Base-by-base conservation (phyloP, 2,797 vertebrate species). In the Centroberyx gerrardi region DNA sequence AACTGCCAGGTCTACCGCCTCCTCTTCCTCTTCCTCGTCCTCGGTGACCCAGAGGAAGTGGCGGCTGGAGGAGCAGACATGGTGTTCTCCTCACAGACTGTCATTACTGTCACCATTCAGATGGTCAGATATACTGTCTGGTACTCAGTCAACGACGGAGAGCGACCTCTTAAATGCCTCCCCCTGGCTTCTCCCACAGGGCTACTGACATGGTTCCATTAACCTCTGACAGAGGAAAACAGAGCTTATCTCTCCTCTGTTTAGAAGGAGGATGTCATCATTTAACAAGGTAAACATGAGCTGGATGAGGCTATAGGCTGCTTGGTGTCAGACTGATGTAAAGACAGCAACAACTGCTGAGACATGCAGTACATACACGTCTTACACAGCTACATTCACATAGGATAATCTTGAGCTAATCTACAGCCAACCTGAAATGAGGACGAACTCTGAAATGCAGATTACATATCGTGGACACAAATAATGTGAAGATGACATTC, bases 221-320 rank as follows among this genome's bases (percentile, higher is more conserved):
- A 84, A 84, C 84, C 79, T 73, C 76, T 88, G 80, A 80, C 78
- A 44, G 3, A 74, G 27, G 68, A 63, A 56, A 70, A 65, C 68
- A 83, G 9, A 33, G 63, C 33, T 33, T 33, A 33, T 33, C 33
- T 33, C 33, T 33, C 33, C 68, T 44, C 38, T 29, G 40, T 31
- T 61, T 17, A 40, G 42, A 29, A 14, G 52, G 36, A 69, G 62
- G 73, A 76, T 69, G 66, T 80, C 52, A 72, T 79, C 66, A 18
- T 31, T 84, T 80, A 72, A 76, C 62, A 84, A 65, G 40, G 52
- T 64, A 81, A 82, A 81, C 75, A 79, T 5, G 40, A 53, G 40
- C 49, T 65, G 31, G 52, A 74, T 12, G 63, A 61, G 14, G 49
- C 40, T 72, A 12, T 29, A 10, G 9, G 10, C 40, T 63, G 66